Percentiles rank a stretch among this genome's conserved stretches.
phyloP scores from a whole-genome alignment of 2,797 vertebrate species.

The Acridotheres tristis region DNA sequence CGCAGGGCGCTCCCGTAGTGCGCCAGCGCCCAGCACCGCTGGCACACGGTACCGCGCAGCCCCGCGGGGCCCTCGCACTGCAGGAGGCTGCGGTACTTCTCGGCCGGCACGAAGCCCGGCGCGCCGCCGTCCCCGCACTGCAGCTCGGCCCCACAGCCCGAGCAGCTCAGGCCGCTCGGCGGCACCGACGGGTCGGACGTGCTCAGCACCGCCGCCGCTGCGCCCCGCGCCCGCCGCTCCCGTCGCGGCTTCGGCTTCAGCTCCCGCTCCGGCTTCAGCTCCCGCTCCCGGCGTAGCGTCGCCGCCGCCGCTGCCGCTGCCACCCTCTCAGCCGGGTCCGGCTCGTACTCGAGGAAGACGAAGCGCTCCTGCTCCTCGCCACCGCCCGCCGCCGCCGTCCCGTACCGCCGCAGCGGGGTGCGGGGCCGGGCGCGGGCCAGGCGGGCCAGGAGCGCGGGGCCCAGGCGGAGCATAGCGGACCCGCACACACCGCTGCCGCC shows the following conservation, averaged over 20 bases:
- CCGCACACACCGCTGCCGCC: not conserved
- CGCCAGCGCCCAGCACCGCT: constrained; percentile 85
- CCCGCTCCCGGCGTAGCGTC: not conserved
- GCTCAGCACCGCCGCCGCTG: not conserved
- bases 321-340: not conserved
- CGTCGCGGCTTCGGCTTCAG: not conserved
- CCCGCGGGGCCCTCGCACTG: not conserved
- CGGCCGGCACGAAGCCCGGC: constrained; percentile 86
- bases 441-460: not conserved
- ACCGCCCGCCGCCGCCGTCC: not conserved
- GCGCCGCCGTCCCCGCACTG: constrained; percentile 78
- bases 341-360: not conserved
- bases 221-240: not conserved
- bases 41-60: constrained; percentile 78
- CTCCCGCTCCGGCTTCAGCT: too few relatives aligned
- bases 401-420: not conserved
- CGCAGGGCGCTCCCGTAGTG: constrained; percentile 81
- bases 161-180: constrained; percentile 77
- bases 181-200: constrained; percentile 65
- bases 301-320: not conserved
- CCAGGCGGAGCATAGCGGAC: not conserved
- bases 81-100: constrained; percentile 77
- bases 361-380: not conserved
- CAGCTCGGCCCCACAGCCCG: constrained; percentile 87
- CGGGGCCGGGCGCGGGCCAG: not conserved